Conservation (phyloP, 1,140 invertebrate species). For the Drosophila pectinifera region DNA sequence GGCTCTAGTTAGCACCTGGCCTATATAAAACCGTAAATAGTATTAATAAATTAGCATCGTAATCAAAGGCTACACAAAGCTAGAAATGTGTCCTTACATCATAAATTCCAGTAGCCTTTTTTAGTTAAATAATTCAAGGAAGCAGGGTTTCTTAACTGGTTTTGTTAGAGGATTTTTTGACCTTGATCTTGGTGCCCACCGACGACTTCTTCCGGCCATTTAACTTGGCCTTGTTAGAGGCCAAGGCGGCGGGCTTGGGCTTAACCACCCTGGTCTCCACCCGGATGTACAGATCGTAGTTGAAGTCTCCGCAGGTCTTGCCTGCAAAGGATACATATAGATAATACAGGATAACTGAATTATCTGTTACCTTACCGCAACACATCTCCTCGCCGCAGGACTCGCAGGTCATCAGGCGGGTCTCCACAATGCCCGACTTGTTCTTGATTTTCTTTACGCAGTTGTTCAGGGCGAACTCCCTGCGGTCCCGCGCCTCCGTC, state of each 20-base stretch:
- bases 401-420: constrained; percentile 89
- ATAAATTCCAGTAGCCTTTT: neutral
- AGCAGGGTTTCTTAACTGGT: too few relatives aligned
- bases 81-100: neutral
- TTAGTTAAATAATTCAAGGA: too few relatives aligned
- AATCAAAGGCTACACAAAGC: constrained; percentile 7
- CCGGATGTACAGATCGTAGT: constrained; percentile 86
- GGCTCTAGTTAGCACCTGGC: constrained; percentile 15
- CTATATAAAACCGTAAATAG: neutral
- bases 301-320: constrained; percentile 85
- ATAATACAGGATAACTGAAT: neutral
- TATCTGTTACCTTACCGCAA: constrained; percentile 86
- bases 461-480: constrained; percentile 87
- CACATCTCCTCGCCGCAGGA: constrained; percentile 95
- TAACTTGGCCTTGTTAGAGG: constrained; percentile 69
- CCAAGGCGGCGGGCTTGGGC: constrained; percentile 59
- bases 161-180: constrained; percentile 66
- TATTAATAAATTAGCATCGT: constrained; percentile 22
- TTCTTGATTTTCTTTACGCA: constrained; percentile 91
- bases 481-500: constrained; percentile 88
- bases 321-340: constrained; percentile 59
- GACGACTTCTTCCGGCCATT: constrained; percentile 88
- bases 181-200: constrained; percentile 86
- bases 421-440: constrained; percentile 91
- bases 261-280: constrained; percentile 78